Evolutionary conservation across 1,140 invertebrate genomes (phyloP).

Genomic region (Hermetia illucens): DNA sequence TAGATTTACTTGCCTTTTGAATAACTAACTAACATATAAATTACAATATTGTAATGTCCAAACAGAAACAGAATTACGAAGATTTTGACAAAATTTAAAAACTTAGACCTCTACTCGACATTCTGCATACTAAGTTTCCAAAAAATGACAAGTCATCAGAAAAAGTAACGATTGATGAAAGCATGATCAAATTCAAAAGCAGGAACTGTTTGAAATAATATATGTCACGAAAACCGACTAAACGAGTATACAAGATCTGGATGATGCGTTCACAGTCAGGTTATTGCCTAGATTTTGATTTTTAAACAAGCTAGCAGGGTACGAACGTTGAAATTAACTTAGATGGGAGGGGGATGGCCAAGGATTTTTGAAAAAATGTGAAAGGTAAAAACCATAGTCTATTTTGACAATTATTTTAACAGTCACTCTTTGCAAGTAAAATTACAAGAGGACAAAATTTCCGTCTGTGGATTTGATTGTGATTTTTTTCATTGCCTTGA

Average conservation of each 20-base stretch:
- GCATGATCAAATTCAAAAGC: slow-evolving; percentile 2
- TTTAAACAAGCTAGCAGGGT: not conserved
- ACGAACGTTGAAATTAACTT: slow-evolving; percentile 1
- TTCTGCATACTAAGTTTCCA: not conserved
- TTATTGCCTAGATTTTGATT: slow-evolving; percentile 2
- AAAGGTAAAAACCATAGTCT: no score
- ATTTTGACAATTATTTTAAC: no score
- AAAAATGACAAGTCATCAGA: slow-evolving; percentile 1
- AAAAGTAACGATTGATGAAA: slow-evolving; percentile 1
- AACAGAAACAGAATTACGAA: not conserved
- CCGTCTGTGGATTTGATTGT: no score
- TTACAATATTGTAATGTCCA: not conserved
- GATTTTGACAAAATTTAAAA: slow-evolving; percentile 3
- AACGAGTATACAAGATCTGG: slow-evolving; percentile 1
- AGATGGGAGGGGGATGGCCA: no score
- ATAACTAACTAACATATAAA: not conserved
- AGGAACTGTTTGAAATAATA: slow-evolving; percentile 3
- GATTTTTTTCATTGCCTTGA: no score
- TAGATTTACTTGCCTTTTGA: no score
- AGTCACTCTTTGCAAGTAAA: no score
- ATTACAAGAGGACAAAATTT: no score
- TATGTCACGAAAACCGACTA: slow-evolving; percentile 3
- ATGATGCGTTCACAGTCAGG: not conserved
- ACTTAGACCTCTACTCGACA: not conserved
- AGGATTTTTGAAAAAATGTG: no score